Evolutionary conservation across 2,797 vertebrate species (phyloP).

Genomic region (Rhodeus uyekii): DNA sequence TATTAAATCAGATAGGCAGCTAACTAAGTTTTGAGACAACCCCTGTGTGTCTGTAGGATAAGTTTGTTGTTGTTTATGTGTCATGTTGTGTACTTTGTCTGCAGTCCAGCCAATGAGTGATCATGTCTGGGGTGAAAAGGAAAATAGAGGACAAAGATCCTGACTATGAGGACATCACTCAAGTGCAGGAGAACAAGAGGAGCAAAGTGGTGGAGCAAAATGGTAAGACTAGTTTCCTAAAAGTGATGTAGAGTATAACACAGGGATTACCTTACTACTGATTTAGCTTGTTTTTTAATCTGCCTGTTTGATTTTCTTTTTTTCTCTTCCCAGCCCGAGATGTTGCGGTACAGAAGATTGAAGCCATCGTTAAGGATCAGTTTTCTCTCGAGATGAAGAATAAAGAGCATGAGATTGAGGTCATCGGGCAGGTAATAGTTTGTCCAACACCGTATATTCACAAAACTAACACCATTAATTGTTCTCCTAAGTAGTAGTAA

Average conservation of each 20-base stretch:
- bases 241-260: neutral
- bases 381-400: slow-evolving; percentile 98
- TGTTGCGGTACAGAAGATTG: slow-evolving; percentile 93
- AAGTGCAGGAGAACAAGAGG: slow-evolving; percentile 86
- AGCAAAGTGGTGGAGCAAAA: slow-evolving; percentile 88
- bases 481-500: too few species aligned
- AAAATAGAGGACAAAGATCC: slow-evolving; percentile 93
- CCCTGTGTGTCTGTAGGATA: neutral
- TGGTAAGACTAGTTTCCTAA: slow-evolving; percentile 74
- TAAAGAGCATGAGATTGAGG: slow-evolving; percentile 98
- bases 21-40: neutral
- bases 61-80: neutral
- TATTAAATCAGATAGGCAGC: neutral
- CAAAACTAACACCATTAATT: too few species aligned
- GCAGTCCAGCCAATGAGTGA: slow-evolving; percentile 6
- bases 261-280: too few species aligned
- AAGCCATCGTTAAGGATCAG: slow-evolving; percentile 94
- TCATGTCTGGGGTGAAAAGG: slow-evolving; percentile 95
- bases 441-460: too few species aligned
- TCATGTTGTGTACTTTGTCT: neutral
- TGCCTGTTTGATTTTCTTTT: neutral
- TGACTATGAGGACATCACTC: slow-evolving; percentile 91
- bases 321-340: slow-evolving; percentile 90
- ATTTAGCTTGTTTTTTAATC: neutral
- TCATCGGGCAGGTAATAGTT: slow-evolving; percentile 91